Evolutionary conservation across 2,113 vertebrate species (phyloP), one percentile per base, ranked within the genome.

Genomic region (Ammodytes dubius): DNA sequence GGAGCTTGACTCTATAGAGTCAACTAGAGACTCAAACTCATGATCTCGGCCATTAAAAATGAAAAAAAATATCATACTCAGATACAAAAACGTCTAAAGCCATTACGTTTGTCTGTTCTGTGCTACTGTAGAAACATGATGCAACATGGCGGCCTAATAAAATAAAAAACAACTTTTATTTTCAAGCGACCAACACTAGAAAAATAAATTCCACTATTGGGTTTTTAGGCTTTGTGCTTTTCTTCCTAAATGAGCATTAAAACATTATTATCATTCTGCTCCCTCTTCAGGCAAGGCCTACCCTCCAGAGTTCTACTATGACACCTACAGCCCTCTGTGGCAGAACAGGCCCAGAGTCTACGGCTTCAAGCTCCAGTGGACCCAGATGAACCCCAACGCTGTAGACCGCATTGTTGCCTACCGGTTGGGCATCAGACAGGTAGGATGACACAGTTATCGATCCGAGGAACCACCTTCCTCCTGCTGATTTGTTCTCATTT

Each of bases 311-410:
- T 99, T 99, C 91, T 99, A 98, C 93, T 99, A 99, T 0, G 98
- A 99, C 59, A 99, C 98, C n/a, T 98, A 98, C 88, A 99, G 95
- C 74, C 98, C 98, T 0, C 95, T 99, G 82, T 99, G 98, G 97
- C 98, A 99, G 90, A 98, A 98, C 94, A 90, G 96, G 15, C 97
- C 97, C 7, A 95, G 97, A 0, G 96, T 99, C 35, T 99, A 98
- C 9, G 96, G 96, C 76, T 99, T 97, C 92, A 98, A 97, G 75
- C 95, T 99, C 0, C 98, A 99, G 92, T 99, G 98, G 98, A 99
- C 98, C 0, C 98, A 99, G 90, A 98, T 99, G 97, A 99, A 98
- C 46, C 98, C 98, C 0, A 89, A 91, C 0, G 96, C 97, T 0
- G 98, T 99, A 84, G 98, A 99, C 79, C 96, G 96, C 6, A 98